Evolutionary conservation across 2,113 vertebrate genomes (phyloP).

Genomic region (Melanostigma gelatinosum): DNA sequence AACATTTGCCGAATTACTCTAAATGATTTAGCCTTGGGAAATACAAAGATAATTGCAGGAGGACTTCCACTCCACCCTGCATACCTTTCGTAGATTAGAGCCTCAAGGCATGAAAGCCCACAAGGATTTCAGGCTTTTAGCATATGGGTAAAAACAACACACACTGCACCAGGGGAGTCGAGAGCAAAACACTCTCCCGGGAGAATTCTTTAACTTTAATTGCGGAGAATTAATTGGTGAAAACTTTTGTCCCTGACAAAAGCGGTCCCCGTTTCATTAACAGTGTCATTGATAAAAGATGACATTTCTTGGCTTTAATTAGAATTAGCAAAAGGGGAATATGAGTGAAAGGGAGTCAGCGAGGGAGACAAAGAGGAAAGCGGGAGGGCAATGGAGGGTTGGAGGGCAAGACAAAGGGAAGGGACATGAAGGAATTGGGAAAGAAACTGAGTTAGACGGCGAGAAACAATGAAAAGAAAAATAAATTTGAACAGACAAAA

Average conservation of each 20-base stretch:
- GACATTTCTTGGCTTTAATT: conserved; percentile 76
- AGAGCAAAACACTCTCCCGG: conserved; percentile 43
- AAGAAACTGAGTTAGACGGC: neutral
- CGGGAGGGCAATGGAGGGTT: conserved; percentile 4
- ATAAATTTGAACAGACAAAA: neutral
- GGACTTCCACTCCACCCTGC: conserved; percentile 8
- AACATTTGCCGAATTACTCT: conserved; percentile 23
- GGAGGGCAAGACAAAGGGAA: neutral
- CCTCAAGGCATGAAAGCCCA: conserved; percentile 20
- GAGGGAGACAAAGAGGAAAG: neutral
- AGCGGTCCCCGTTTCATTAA: conserved; percentile 74
- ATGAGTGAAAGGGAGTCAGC: conserved; percentile 15
- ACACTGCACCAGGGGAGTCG: conserved; percentile 9
- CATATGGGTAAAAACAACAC: conserved; percentile 31
- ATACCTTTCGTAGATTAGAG: conserved; percentile 31
- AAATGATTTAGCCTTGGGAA: conserved; percentile 39
- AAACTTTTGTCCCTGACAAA: conserved; percentile 74
- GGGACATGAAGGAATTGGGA: neutral
- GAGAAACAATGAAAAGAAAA: neutral
- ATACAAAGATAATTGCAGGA: conserved; percentile 10
- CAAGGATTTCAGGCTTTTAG: conserved; percentile 42
- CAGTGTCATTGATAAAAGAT: conserved; percentile 78
- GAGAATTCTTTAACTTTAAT: conserved; percentile 60
- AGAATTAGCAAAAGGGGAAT: conserved; percentile 55
- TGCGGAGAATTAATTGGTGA: conserved; percentile 69